phyloP scores from a whole-genome alignment of 2,797 vertebrate species.

The Galago senegalensis region DNA sequence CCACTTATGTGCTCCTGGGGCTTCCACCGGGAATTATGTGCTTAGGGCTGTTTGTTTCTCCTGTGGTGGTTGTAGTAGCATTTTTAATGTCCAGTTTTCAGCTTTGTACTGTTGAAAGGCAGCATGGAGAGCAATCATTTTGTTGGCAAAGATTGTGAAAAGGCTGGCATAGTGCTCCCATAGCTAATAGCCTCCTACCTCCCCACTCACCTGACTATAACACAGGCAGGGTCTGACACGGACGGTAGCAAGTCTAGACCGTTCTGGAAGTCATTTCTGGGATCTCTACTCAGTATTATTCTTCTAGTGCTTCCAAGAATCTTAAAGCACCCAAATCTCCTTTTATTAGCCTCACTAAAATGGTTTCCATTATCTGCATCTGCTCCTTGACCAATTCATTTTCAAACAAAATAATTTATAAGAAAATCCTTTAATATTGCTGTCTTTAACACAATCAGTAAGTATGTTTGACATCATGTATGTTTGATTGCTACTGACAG shows the following conservation, averaged over 20 bases:
- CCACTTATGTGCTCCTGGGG: neutral
- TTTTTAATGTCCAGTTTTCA: neutral
- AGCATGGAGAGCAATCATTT: neutral
- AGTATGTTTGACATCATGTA: neutral
- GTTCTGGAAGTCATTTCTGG: neutral
- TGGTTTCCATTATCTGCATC: neutral
- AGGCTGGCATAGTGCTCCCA: too few species aligned
- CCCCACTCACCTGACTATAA: neutral
- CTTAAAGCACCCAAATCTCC: neutral
- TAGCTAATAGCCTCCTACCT: neutral
- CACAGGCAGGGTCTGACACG: neutral
- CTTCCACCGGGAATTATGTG: neutral
- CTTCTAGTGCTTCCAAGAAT: neutral
- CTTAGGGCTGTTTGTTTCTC: neutral
- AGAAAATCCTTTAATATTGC: neutral
- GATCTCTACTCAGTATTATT: neutral
- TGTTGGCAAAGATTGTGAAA: neutral
- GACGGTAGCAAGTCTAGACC: neutral
- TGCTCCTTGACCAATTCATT: neutral
- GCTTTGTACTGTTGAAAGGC: neutral
- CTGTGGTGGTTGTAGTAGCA: neutral
- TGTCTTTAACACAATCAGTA: slow-evolving; percentile 6
- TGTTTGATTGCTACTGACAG: neutral
- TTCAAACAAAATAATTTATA: neutral
- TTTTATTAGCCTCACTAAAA: neutral